These are phyloP conservation scores for Teinopalpus imperialis DNA, from an alignment of 2,888 invertebrate species.

Conservation along the genomic window DNA sequence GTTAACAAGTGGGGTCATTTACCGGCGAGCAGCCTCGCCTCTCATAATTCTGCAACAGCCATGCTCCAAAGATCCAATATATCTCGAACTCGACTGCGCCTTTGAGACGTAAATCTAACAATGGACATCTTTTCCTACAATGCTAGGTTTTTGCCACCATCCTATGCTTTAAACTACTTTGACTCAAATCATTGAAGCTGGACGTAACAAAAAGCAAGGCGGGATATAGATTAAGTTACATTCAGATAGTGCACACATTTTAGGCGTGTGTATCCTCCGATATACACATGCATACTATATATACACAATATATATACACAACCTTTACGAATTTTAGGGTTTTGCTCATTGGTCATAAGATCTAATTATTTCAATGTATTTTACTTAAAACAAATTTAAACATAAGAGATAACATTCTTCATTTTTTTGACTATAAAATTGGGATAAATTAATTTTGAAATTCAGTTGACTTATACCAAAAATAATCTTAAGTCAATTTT, in stretches of 20 bases:
- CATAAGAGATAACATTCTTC: too few relatives aligned
- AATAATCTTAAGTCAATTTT: too few relatives aligned
- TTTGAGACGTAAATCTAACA: conserved; percentile 32
- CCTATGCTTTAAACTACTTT: conserved; percentile 53
- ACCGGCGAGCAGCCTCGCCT: background rate
- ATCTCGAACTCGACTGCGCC: conserved; percentile 22
- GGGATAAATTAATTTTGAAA: too few relatives aligned
- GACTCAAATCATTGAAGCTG: conserved; percentile 42
- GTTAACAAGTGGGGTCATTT: conserved; percentile 12
- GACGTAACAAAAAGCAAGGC: conserved; percentile 39
- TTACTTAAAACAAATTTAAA: too few relatives aligned
- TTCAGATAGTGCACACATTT: background rate
- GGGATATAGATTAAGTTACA: conserved; percentile 26
- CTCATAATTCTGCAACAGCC: conserved; percentile 12
- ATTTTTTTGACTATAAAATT: too few relatives aligned
- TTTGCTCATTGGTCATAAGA: too few relatives aligned
- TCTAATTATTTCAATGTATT: too few relatives aligned
- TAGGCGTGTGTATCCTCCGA: too few relatives aligned
- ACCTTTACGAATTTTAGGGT: too few relatives aligned
- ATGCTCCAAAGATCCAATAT: conserved; percentile 23
- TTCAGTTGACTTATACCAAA: too few relatives aligned
- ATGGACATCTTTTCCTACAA: conserved; percentile 34
- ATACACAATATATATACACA: too few relatives aligned
- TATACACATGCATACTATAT: too few relatives aligned
- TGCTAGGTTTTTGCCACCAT: conserved; percentile 55